Evolutionary conservation across 2,888 invertebrate species (phyloP).

Genomic region (Lasioglossum marginatum): DNA sequence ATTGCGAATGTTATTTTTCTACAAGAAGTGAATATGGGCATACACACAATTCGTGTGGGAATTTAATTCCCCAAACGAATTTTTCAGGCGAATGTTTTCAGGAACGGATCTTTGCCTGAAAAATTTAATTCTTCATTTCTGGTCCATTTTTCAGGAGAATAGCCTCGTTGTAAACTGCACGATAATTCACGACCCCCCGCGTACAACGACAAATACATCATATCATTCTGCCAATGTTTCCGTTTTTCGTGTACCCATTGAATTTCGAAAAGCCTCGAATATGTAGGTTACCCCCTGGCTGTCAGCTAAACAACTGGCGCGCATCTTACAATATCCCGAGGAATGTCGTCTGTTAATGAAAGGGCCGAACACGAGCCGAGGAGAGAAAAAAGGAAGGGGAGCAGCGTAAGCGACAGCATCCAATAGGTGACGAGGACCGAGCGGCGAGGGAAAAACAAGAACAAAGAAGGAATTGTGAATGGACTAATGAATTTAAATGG

Average conservation of each 20-base stretch:
- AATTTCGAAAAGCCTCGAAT: constrained; percentile 1
- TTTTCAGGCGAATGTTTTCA: neutral
- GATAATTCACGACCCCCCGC: neutral
- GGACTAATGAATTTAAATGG: constrained; percentile 63
- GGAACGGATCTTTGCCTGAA: neutral
- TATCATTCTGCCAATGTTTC: neutral
- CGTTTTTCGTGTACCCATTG: neutral
- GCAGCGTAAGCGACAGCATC: constrained; percentile 21
- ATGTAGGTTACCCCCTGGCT: constrained; percentile 14
- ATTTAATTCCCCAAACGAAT: neutral
- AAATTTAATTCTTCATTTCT: neutral
- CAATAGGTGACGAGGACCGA: constrained; percentile 50
- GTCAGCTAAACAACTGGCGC: constrained; percentile 26
- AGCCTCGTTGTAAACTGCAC: neutral
- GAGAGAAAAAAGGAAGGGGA: constrained; percentile 12
- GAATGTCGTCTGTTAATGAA: constrained; percentile 30
- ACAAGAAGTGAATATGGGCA: neutral
- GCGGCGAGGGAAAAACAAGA: constrained; percentile 37
- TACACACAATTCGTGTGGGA: no score
- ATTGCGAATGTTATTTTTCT: neutral
- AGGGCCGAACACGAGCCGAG: constrained; percentile 8
- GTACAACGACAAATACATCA: neutral
- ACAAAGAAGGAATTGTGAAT: constrained; percentile 55
- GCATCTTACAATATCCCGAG: constrained; percentile 29
- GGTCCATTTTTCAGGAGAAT: neutral